Conservation (phyloP, 2,888 invertebrate genomes). For the Xestoiulus laeticollis region DNA sequence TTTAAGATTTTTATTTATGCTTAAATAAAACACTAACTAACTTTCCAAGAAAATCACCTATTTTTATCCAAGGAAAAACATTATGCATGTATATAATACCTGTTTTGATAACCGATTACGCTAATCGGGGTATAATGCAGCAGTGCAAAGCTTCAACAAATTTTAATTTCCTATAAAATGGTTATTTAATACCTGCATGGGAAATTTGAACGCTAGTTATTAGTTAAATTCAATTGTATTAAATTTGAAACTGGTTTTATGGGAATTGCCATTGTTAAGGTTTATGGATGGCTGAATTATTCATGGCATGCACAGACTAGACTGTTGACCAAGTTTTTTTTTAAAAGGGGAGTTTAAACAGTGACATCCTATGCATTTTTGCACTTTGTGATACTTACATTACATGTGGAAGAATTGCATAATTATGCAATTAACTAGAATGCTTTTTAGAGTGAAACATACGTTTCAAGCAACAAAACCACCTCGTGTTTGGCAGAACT, state of each 20-base stretch:
- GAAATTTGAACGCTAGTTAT: background rate
- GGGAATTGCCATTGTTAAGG: background rate
- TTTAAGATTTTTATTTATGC: background rate
- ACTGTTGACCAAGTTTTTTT: slow-evolving; percentile 14
- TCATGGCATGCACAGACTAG: background rate
- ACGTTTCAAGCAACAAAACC: background rate
- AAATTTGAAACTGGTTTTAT: slow-evolving; percentile 5
- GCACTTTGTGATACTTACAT: background rate
- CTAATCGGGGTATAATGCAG: background rate
- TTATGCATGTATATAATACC: background rate
- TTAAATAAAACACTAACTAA: background rate
- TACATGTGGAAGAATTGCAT: background rate
- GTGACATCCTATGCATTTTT: slow-evolving; percentile 25
- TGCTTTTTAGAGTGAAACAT: background rate
- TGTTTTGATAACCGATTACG: background rate
- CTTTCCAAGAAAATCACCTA: background rate
- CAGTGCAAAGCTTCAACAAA: background rate
- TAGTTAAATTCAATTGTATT: background rate
- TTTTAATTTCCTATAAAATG: background rate
- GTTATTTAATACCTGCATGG: background rate
- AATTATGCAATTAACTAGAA: slow-evolving; percentile 18
- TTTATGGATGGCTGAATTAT: slow-evolving; percentile 27
- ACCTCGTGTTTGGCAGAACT: background rate
- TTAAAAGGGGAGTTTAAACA: background rate
- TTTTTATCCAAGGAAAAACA: background rate